These are phyloP conservation scores for Ctenodactylus gundi DNA, from an alignment of 2,113 vertebrate species.

Conservation along the genomic window DNA sequence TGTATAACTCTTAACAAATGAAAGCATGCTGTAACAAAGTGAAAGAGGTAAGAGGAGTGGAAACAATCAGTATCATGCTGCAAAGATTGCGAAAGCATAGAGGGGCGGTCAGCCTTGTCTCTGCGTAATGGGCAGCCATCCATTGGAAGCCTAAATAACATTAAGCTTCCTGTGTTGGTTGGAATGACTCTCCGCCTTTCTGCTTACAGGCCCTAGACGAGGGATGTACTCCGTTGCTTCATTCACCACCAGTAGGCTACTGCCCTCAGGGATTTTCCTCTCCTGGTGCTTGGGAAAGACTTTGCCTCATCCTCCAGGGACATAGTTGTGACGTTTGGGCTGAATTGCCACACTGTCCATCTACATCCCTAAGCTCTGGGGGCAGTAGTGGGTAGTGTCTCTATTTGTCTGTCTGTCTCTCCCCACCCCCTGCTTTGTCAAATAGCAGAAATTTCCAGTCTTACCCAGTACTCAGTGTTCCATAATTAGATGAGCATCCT, in stretches of 20 bases:
- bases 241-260: not conserved
- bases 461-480: not conserved
- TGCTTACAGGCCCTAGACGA: conserved; percentile 48
- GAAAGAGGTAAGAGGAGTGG: not conserved
- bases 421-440: not conserved
- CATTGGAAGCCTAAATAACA: conserved; percentile 65
- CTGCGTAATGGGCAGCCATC: conserved; percentile 42
- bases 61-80: not conserved
- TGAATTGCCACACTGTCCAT: not conserved
- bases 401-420: not conserved
- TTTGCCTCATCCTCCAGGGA: not conserved
- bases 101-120: not conserved
- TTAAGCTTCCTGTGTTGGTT: conserved; percentile 49
- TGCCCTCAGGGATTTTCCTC: not conserved
- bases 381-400: not conserved
- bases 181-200: conserved; percentile 33
- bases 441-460: not conserved
- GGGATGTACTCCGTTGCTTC: conserved; percentile 15
- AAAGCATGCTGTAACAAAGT: not conserved
- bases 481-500: not conserved
- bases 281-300: not conserved
- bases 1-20: not conserved
- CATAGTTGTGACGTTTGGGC: not conserved
- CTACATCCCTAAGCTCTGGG: not conserved
- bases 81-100: conserved; percentile 33